These are phyloP conservation scores for Eudasyphora cyanicolor DNA, from an alignment of 2,888 invertebrate genomes.

Conservation along the genomic window DNA sequence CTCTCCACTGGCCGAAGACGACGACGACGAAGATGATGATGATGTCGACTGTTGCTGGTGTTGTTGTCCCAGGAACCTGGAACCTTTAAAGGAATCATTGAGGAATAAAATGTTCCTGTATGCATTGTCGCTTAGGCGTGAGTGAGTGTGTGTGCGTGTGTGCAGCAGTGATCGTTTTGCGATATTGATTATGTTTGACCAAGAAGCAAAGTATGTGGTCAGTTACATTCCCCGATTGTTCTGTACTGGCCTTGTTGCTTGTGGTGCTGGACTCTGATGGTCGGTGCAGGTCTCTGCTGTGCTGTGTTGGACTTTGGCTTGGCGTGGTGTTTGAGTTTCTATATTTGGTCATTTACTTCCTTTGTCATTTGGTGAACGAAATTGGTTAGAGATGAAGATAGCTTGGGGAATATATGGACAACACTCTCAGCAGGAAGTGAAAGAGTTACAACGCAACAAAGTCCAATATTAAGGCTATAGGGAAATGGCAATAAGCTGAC, in stretches of 20 bases:
- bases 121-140: not conserved
- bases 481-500: not conserved
- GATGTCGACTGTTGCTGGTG: constrained; percentile 31
- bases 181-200: constrained; percentile 45
- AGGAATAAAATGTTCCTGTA: not conserved
- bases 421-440: constrained; percentile 53
- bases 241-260: constrained; percentile 23
- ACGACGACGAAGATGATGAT: constrained; percentile 39
- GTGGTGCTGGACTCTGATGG: not conserved
- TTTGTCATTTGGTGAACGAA: constrained; percentile 34
- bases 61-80: constrained; percentile 4
- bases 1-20: constrained; percentile 28
- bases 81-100: constrained; percentile 27
- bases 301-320: too few species aligned
- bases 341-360: constrained; percentile 65
- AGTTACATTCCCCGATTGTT: constrained; percentile 59
- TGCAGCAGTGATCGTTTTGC: constrained; percentile 18
- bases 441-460: constrained; percentile 43
- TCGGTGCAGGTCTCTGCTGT: not conserved
- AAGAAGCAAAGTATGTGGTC: constrained; percentile 60
- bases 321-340: constrained; percentile 10
- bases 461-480: constrained; percentile 37
- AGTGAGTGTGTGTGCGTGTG: too few species aligned
- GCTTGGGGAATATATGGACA: constrained; percentile 9
- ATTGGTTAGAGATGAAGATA: constrained; percentile 2